Evolutionary conservation across 2,888 invertebrate genomes (phyloP).

Genomic region (Coecobrya sp.): DNA sequence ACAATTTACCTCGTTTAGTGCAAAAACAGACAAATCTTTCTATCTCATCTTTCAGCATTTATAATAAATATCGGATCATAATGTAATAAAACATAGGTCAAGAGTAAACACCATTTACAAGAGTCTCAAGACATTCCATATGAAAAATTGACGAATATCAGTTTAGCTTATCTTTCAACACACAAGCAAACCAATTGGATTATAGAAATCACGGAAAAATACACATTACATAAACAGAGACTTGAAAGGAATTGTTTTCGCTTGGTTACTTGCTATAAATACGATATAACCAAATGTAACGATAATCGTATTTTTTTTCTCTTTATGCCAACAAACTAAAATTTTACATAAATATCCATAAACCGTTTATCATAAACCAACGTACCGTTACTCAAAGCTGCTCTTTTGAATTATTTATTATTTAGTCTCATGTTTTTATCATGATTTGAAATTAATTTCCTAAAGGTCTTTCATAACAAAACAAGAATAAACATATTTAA

Average conservation of each 20-base stretch:
- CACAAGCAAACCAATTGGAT: neutral
- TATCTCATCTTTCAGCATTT: neutral
- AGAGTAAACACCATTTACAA: slow-evolving; percentile 13
- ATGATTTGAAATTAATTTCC: neutral
- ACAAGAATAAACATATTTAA: neutral
- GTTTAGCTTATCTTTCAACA: neutral
- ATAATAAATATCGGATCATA: neutral
- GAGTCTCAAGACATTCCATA: neutral
- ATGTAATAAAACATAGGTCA: slow-evolving; percentile 15
- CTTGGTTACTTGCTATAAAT: neutral
- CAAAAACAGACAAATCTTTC: neutral
- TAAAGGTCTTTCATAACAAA: neutral
- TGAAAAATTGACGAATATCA: neutral
- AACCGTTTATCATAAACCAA: neutral
- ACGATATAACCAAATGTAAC: neutral
- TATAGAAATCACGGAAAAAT: neutral
- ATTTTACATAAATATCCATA: neutral
- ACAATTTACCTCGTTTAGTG: neutral
- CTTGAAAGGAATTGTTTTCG: neutral
- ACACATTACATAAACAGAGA: neutral
- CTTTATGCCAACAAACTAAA: neutral
- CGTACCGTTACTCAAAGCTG: no score
- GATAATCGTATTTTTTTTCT: no score
- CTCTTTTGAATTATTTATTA: no score
- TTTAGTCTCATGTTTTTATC: no score